These are phyloP conservation scores for Rhizomys pruinosus DNA, from an alignment of 2,113 vertebrate genomes.

Conservation along the genomic window DNA sequence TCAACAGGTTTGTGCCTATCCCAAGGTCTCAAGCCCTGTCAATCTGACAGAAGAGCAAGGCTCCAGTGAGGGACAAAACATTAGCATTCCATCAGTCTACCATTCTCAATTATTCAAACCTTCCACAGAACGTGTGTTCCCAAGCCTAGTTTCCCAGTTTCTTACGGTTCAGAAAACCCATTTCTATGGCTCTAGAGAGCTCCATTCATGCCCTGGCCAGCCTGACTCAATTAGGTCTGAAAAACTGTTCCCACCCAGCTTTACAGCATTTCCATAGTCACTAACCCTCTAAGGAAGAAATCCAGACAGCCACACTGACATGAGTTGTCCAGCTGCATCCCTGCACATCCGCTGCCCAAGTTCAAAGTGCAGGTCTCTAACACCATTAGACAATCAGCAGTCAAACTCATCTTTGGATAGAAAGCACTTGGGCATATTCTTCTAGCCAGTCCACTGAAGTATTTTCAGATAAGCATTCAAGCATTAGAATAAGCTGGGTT, in stretches of 20 bases:
- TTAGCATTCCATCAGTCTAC: neutral
- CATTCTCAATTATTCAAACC: neutral
- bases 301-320: neutral
- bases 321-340: neutral
- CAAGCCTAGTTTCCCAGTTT: neutral
- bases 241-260: neutral
- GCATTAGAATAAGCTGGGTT: neutral
- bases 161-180: neutral
- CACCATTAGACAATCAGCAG: neutral
- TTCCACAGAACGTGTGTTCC: neutral
- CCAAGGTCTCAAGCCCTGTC: neutral
- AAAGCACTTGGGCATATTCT: neutral
- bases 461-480: neutral
- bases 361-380: neutral
- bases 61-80: neutral
- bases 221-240: neutral
- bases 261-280: neutral
- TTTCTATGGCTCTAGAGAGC: neutral
- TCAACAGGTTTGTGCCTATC: neutral
- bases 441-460: neutral
- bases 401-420: neutral
- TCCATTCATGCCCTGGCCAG: neutral
- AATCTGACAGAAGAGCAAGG: neutral
- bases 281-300: neutral
- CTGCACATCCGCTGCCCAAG: neutral